These are phyloP conservation scores for Misgurnus mizolepis DNA, from an alignment of 2,113 vertebrate genomes.

Conservation along the genomic window DNA sequence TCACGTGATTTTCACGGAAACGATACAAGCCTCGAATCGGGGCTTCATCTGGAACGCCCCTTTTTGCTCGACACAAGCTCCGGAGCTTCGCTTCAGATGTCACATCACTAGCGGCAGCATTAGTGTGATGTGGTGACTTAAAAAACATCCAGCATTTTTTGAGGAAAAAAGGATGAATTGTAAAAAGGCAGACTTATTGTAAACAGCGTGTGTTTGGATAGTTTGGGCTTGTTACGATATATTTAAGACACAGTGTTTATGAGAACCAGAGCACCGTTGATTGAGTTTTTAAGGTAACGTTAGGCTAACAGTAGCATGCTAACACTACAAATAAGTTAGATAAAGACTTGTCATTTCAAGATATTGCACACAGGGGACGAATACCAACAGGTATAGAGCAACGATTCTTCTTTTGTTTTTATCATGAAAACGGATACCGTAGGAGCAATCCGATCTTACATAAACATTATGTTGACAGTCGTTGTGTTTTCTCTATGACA, in stretches of 20 bases:
- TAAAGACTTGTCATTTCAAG: background rate
- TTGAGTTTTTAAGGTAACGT: background rate
- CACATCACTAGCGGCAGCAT: background rate
- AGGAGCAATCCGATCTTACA: background rate
- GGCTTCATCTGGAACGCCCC: too few relatives aligned
- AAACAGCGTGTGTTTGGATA: background rate
- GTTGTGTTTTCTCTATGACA: conserved; percentile 6
- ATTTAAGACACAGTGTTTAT: background rate
- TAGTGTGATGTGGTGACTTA: background rate
- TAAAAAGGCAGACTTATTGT: background rate
- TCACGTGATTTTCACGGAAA: too few relatives aligned
- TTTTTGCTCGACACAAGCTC: too few relatives aligned
- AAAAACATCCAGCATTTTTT: background rate
- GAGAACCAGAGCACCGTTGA: background rate
- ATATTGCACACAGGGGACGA: background rate
- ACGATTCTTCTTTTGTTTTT: background rate
- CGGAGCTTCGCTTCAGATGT: too few relatives aligned
- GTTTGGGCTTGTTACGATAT: background rate
- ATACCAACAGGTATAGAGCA: background rate
- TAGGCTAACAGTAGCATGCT: background rate
- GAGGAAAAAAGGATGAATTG: background rate
- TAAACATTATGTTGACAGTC: background rate
- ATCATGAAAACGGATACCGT: too few relatives aligned
- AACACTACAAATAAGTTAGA: background rate
- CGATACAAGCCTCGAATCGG: too few relatives aligned